Base-by-base conservation (phyloP, 2,888 invertebrate species). In the Pterostichus niger region DNA sequence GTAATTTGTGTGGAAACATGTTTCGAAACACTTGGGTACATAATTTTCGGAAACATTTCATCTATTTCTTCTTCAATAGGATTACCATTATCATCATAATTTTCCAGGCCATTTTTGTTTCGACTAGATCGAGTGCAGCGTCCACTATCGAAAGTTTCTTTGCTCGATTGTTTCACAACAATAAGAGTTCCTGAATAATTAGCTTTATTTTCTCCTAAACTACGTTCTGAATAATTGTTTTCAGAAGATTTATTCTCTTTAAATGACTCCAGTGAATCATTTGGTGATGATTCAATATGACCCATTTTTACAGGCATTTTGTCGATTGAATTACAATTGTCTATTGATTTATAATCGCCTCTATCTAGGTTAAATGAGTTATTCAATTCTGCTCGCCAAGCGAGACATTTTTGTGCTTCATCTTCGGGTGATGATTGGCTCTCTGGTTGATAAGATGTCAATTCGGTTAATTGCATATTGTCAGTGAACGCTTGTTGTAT, bases 311-410 rank as follows among this genome's bases (percentile, higher is more conserved):
- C 15, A 15, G 33, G 15, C 54, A 17, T 54, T n/a, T 44, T n/a
- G 68, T 35, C 15, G 10, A 68, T 40, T 68, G 40, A 33, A 15
- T 73, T 59, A 59, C 13, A 59, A 17, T 59, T 17, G 17, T 59
- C 59, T 15, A 59, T 73, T 73, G 49, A 17, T 49, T 73, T 46
- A 49, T 7, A 31, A 31, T 73, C 73, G 40, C 73, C 46, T 73
- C 49, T 44, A 17, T 73, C 31, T 49, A 46, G 59, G 5, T 59
- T 59, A 59, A 59, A 44, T 71, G 49, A 33, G n/a, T 61, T 11
- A 61, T 33, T 56, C 13, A 13, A n/a, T 49, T 11, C 49, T 49
- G 49, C 13, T 17, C 56, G 17, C 24, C 56, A 49, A 40, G 40
- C 40, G 6, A 6, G 40, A 40, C 40, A 40, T n/a, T 52, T 52